A percentile compares a stretch with the other conserved stretches of the same genome.
phyloP scores from a whole-genome alignment of 2,113 vertebrate genomes.

The Planiliza haematocheilus region DNA sequence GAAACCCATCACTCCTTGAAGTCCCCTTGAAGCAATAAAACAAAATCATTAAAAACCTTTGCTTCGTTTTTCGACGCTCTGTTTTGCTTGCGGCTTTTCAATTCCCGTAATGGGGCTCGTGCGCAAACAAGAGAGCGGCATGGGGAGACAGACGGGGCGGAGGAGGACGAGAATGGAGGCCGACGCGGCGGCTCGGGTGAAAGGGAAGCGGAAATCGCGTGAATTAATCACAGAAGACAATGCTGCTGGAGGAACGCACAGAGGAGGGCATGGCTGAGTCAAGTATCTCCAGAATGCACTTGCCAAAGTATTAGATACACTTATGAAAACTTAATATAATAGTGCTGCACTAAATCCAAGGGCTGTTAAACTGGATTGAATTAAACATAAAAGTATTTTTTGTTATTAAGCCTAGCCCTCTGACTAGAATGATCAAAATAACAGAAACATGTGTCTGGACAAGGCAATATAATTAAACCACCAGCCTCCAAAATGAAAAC shows the following conservation, averaged over 20 bases:
- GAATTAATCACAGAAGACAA: constrained; percentile 35
- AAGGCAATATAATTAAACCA: no score
- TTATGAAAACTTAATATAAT: no score
- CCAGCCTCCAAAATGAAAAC: no score
- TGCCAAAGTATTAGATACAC: no score
- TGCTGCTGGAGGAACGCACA: constrained; percentile 20
- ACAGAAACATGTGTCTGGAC: no score
- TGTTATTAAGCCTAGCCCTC: no score
- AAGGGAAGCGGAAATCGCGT: constrained; percentile 51
- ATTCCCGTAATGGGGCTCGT: constrained; percentile 63
- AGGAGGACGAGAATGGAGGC: constrained; percentile 15
- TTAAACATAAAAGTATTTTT: no score
- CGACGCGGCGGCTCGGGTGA: constrained; percentile 37
- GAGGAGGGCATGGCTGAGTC: not conserved
- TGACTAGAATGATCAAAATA: no score
- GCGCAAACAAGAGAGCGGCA: constrained; percentile 59
- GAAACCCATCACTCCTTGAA: constrained; percentile 72
- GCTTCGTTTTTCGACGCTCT: constrained; percentile 54
- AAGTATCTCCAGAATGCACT: constrained; percentile 28
- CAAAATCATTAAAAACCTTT: constrained; percentile 69
- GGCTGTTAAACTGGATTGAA: no score
- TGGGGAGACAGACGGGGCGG: constrained; percentile 37
- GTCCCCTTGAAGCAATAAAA: constrained; percentile 70
- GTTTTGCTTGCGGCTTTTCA: constrained; percentile 66
- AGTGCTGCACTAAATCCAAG: no score